Evolutionary conservation across 2,888 invertebrate species (phyloP), one percentile per base, ranked within the genome.

Genomic region (Iphiclides podalirius): DNA sequence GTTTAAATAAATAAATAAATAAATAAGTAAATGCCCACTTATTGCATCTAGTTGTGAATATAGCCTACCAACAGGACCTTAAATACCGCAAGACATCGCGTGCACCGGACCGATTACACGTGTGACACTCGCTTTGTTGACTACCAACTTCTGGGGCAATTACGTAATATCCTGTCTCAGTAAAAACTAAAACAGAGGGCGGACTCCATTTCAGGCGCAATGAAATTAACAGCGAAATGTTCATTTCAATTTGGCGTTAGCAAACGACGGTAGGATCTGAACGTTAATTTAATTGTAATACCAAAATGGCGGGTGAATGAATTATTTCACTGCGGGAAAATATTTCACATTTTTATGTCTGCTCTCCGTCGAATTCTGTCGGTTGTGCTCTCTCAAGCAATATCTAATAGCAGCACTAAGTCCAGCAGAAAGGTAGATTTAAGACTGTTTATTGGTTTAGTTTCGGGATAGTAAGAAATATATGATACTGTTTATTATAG

Each of bases 121-220:
- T 15, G 44, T 36, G 36, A 37, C 44, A 44, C 16, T 28, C 44
- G 36, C 12, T 36, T 16, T 28, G 26, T 36, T 44, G 42, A 42
- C 33, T 42, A 36, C 26, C 26, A 23, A 26, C 36, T 15, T 44
- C 44, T 28, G 23, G 12, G 28, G 16, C 36, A 44, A 44, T 44
- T 37, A 37, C 37, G 26, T 44, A 28, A 37, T 45, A 45, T 45
- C 45, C 37, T 45, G 37, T 31, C 14, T 31, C 17, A 28, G 28
- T 31, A 28, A 45, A 31, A 45, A 37, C 28, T 45, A 31, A 37
- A 28, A 38, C 37, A 38, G 37, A 37, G 12, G 45, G 37, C 37
- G 28, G 12, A 28, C 37, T 28, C 31, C 37, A 31, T 31, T 37
- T 17, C 4, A 20, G 16, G 26, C 37, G 26, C 28, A 38, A 23